Evolutionary conservation across 2,113 vertebrate genomes (phyloP).

Genomic region (Epinephelus moara): DNA sequence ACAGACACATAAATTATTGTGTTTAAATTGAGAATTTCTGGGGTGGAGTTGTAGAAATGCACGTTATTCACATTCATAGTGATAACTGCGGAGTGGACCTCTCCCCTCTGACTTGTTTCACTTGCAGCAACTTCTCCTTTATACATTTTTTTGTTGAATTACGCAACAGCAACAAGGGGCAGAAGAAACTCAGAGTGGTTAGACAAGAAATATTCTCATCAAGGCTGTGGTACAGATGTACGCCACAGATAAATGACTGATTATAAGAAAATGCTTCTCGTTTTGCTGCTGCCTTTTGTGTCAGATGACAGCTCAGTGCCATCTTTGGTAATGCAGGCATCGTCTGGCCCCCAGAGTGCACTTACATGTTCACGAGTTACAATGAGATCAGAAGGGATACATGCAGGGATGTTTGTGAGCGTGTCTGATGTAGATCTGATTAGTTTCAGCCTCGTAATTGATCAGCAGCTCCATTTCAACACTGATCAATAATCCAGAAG

Average conservation of each 20-base stretch:
- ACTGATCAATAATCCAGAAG: constrained; percentile 48
- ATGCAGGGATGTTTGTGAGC: neutral
- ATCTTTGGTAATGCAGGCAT: neutral
- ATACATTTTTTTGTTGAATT: neutral
- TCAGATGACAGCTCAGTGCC: neutral
- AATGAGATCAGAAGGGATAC: neutral
- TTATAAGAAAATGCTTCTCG: neutral
- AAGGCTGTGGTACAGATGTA: neutral
- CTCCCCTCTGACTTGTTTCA: neutral
- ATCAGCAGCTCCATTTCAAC: constrained; percentile 35
- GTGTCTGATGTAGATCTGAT: constrained; percentile 15
- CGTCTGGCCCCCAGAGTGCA: neutral
- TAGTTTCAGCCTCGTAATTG: constrained; percentile 47
- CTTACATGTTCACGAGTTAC: neutral
- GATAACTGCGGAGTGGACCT: neutral
- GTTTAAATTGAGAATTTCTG: neutral
- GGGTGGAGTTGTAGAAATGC: neutral
- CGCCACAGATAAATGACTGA: neutral
- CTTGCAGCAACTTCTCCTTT: constrained; percentile 22
- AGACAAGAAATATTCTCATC: neutral
- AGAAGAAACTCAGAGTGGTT: neutral
- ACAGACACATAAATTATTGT: neutral
- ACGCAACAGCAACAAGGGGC: neutral
- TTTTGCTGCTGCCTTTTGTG: neutral
- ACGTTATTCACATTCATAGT: neutral